Percentiles rank a stretch among this genome's conserved stretches.
phyloP scores from a whole-genome alignment of 2,888 invertebrate species.

The Taphrorychus bicolor region DNA sequence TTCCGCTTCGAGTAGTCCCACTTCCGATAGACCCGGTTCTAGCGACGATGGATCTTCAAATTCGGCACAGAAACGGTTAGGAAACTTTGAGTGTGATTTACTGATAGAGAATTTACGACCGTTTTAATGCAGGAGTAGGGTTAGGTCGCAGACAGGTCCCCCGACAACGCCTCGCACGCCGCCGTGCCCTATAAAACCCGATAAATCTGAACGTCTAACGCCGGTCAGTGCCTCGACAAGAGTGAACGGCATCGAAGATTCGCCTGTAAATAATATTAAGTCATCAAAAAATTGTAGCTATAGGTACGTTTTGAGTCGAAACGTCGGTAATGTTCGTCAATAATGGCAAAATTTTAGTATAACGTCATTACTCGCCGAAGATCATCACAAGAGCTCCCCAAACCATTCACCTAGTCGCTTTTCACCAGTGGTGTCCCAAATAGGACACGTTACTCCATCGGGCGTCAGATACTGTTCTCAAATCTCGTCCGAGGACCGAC shows the following conservation, averaged over 20 bases:
- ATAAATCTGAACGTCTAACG: conserved; percentile 36
- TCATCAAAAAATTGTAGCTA: conserved; percentile 69
- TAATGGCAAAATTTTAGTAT: conserved; percentile 64
- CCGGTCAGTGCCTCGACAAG: conserved; percentile 34
- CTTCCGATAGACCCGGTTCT: conserved; percentile 48
- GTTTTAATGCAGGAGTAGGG: conserved; percentile 31
- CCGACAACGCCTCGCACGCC: conserved; percentile 33
- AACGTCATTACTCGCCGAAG: conserved; percentile 78
- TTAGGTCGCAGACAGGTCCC: conserved; percentile 26
- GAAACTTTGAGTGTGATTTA: not conserved
- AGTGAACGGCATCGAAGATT: conserved; percentile 51
- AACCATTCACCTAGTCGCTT: conserved; percentile 56
- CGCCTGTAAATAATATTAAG: conserved; percentile 38
- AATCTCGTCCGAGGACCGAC: conserved; percentile 51
- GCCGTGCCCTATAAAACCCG: conserved; percentile 32
- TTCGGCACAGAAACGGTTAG: conserved; percentile 40
- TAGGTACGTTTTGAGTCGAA: conserved; percentile 41
- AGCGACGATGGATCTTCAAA: conserved; percentile 43
- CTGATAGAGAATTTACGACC: not conserved
- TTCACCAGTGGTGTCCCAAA: conserved; percentile 33
- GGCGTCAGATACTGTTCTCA: conserved; percentile 61
- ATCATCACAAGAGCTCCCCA: conserved; percentile 54
- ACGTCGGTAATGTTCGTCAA: not conserved
- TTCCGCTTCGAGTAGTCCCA: conserved; percentile 41
- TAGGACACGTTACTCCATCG: conserved; percentile 34